Conservation (phyloP, 2,888 invertebrate species). For the Microplitis manilae region DNA sequence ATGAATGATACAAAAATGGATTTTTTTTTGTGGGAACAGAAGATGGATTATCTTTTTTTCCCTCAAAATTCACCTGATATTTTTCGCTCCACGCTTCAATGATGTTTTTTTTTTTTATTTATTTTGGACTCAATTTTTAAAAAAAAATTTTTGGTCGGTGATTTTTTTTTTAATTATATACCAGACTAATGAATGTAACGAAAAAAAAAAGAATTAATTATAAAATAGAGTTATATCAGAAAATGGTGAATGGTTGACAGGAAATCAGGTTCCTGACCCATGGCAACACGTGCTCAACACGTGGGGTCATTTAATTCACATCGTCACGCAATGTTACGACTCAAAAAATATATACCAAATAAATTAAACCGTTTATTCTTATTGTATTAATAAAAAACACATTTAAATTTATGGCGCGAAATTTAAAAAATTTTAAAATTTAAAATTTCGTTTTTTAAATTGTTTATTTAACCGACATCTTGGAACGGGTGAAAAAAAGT, state of each 20-base stretch:
- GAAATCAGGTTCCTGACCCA: conserved; percentile 56
- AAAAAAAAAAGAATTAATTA: conserved; percentile 8
- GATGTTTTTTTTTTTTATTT: conserved; percentile 15
- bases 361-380: conserved; percentile 4
- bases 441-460: too few relatives aligned
- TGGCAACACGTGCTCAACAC: conserved; percentile 59
- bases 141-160: background rate
- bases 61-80: conserved; percentile 37
- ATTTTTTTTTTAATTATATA: conserved; percentile 14
- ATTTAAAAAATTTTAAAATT: background rate
- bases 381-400: background rate
- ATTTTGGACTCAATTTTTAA: background rate
- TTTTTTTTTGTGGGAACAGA: conserved; percentile 9
- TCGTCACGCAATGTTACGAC: conserved; percentile 58
- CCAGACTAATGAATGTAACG: conserved; percentile 9
- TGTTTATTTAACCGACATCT: too few relatives aligned
- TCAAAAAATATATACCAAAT: conserved; percentile 21
- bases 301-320: conserved; percentile 59
- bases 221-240: conserved; percentile 18
- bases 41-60: conserved; percentile 33
- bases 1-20: conserved; percentile 16
- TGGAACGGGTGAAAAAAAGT: too few relatives aligned
- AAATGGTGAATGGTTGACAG: conserved; percentile 39
- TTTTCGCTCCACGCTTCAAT: conserved; percentile 18
- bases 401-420: background rate